These are phyloP conservation scores for Anagyrus pseudococci DNA, from an alignment of 2,888 invertebrate species.

Conservation along the genomic window DNA sequence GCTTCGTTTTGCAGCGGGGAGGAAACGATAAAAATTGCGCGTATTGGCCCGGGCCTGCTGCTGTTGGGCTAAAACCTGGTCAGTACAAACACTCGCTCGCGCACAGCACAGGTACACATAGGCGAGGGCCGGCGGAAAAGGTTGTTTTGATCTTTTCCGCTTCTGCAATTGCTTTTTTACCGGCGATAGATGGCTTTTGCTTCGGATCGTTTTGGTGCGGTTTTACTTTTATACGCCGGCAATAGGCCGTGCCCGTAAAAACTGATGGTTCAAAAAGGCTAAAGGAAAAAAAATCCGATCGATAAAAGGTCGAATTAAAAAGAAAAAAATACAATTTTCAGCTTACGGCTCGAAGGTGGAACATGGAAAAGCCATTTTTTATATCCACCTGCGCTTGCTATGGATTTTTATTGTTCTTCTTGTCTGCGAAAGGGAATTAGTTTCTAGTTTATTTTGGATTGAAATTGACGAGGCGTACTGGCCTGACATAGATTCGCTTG, in stretches of 20 bases:
- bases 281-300: slow-evolving; percentile 20
- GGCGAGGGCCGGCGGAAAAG: background rate
- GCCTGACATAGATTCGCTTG: background rate
- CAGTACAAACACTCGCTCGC: no score
- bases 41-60: no score
- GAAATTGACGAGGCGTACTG: slow-evolving; percentile 6
- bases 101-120: background rate
- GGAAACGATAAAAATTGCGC: no score
- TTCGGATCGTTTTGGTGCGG: slow-evolving; percentile 15
- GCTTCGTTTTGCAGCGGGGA: no score
- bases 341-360: no score
- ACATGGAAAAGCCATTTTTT: slow-evolving; percentile 17
- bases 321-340: slow-evolving; percentile 17
- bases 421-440: slow-evolving; percentile 3
- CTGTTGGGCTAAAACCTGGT: no score
- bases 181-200: slow-evolving; percentile 18
- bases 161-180: slow-evolving; percentile 15
- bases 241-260: slow-evolving; percentile 5
- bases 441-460: slow-evolving; percentile 24
- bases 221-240: slow-evolving; percentile 20
- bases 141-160: slow-evolving; percentile 19
- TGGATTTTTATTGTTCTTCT: background rate
- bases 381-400: slow-evolving; percentile 4
- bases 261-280: slow-evolving; percentile 14
- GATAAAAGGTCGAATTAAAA: slow-evolving; percentile 16